A percentile compares a stretch with the other conserved stretches of the same genome.
Conservation (phyloP, 2,797 vertebrate genomes). For the Acanthiza pusilla region DNA sequence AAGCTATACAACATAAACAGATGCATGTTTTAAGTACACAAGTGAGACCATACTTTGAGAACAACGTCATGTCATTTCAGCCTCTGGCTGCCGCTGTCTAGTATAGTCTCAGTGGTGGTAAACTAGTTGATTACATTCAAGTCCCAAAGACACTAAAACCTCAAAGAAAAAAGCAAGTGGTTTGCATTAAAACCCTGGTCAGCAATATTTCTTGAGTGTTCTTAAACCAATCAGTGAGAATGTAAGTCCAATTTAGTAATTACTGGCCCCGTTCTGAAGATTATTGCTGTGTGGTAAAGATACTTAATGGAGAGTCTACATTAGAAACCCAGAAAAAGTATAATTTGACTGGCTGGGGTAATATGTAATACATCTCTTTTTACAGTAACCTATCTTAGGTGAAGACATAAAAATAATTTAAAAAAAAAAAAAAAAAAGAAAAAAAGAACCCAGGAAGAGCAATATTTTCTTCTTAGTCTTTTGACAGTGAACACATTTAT, state of each 20-base stretch:
- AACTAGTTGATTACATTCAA: not conserved
- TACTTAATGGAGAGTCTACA: not conserved
- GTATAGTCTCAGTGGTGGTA: not conserved
- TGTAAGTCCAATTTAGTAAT: not conserved
- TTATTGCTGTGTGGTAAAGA: not conserved
- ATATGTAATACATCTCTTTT: not conserved
- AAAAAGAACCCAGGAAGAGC: rapidly evolving
- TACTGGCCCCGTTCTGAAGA: not conserved
- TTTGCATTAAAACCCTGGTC: not conserved
- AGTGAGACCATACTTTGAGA: not conserved
- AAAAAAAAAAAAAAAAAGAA: not conserved
- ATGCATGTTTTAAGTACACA: not conserved
- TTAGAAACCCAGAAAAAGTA: not conserved
- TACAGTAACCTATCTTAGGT: not conserved
- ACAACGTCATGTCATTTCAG: not conserved
- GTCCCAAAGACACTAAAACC: not conserved
- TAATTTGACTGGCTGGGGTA: not conserved
- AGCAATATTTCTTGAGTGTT: not conserved
- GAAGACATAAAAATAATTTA: not conserved
- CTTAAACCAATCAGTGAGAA: not conserved
- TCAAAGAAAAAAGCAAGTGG: not conserved
- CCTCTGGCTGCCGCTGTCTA: not conserved
- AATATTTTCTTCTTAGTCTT: not conserved
- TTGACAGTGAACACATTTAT: not conserved
- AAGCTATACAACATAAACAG: constrained; percentile 32